Conservation (phyloP, 1,140 invertebrate genomes). For the Archegozetes longisetosus region DNA sequence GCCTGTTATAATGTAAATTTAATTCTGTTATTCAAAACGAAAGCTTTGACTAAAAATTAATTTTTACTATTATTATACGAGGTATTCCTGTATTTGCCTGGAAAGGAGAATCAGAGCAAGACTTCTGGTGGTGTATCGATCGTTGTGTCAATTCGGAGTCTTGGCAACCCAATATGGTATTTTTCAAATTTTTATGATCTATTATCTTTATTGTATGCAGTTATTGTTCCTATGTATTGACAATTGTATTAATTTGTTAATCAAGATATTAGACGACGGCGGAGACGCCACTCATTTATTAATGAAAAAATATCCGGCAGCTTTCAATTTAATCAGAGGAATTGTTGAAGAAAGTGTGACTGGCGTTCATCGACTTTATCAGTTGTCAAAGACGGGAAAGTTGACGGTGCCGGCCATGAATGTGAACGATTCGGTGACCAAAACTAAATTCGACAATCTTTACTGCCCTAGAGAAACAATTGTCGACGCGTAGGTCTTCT, state of each 20-base stretch:
- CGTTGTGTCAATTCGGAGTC: slow-evolving; percentile 73
- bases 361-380: slow-evolving; percentile 88
- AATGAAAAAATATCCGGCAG: slow-evolving; percentile 86
- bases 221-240: not conserved
- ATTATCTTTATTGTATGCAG: not conserved
- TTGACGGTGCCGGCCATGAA: slow-evolving; percentile 96
- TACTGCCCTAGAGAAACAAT: slow-evolving; percentile 80
- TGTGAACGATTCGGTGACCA: slow-evolving; percentile 95
- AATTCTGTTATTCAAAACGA: no score
- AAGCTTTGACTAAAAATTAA: no score
- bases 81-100: slow-evolving; percentile 80
- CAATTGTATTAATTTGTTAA: slow-evolving; percentile 4
- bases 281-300: slow-evolving; percentile 92
- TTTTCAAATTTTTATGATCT: slow-evolving; percentile 11
- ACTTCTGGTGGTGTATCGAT: slow-evolving; percentile 99
- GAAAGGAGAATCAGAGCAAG: slow-evolving; percentile 89
- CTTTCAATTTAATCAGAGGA: slow-evolving; percentile 89
- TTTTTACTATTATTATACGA: slow-evolving; percentile 24
- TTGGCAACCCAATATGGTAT: slow-evolving; percentile 89
- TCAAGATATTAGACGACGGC: slow-evolving; percentile 80
- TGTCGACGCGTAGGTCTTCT: slow-evolving; percentile 56
- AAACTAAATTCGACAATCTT: slow-evolving; percentile 97
- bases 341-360: slow-evolving; percentile 97
- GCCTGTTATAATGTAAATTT: no score
- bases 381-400: slow-evolving; percentile 84